Percentiles rank a stretch among this genome's conserved stretches.
phyloP scores from a whole-genome alignment of 2,888 invertebrate genomes.

The Molorchus minor region DNA sequence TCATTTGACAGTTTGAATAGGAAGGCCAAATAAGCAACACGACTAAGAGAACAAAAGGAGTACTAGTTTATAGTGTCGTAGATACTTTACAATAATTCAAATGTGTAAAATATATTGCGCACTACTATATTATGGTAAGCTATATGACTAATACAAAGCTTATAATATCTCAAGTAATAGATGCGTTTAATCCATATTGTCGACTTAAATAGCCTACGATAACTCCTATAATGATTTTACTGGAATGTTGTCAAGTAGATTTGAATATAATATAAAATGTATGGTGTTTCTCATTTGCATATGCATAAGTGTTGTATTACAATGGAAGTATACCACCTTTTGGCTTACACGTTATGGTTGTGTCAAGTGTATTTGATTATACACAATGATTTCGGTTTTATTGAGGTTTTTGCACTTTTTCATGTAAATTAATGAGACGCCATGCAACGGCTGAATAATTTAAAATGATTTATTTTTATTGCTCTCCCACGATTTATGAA shows the following conservation, averaged over 20 bases:
- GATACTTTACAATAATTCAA: too few species aligned
- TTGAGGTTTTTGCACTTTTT: slow-evolving; percentile 14
- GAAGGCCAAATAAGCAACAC: too few species aligned
- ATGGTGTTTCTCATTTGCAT: slow-evolving; percentile 41
- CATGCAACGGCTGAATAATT: neutral
- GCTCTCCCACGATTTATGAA: neutral
- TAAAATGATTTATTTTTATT: slow-evolving; percentile 4
- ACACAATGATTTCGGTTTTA: slow-evolving; percentile 12
- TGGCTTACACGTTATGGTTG: slow-evolving; percentile 40
- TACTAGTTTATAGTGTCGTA: too few species aligned
- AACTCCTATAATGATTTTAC: slow-evolving; percentile 11
- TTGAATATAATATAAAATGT: slow-evolving; percentile 49
- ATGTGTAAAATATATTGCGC: too few species aligned
- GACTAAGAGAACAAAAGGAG: too few species aligned
- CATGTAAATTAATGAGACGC: slow-evolving; percentile 21
- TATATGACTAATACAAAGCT: too few species aligned
- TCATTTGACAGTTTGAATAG: too few species aligned
- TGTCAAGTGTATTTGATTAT: slow-evolving; percentile 36
- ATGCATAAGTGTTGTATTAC: slow-evolving; percentile 43
- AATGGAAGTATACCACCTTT: slow-evolving; percentile 48
- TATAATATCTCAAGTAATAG: neutral
- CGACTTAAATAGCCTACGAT: neutral
- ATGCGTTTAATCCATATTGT: slow-evolving; percentile 11
- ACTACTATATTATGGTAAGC: too few species aligned
- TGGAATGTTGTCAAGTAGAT: slow-evolving; percentile 26